Evolutionary conservation across 2,888 invertebrate species (phyloP).

Genomic region (Drosophila pseudotalamancana): DNA sequence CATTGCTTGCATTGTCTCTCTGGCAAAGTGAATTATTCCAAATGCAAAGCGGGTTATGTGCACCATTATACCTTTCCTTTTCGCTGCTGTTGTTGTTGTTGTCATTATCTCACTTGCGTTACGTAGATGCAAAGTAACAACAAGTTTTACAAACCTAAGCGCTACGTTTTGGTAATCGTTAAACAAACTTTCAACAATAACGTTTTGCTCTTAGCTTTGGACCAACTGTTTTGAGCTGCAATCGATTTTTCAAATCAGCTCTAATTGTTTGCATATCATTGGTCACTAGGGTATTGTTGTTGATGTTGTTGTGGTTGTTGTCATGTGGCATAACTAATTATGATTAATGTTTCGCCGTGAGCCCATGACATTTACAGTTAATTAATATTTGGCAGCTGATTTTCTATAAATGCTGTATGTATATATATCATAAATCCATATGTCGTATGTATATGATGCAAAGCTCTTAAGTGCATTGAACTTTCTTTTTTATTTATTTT

Average conservation of each 20-base stretch:
- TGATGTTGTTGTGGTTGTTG: slow-evolving; percentile 38
- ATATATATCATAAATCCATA: neutral
- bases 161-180: slow-evolving; percentile 69
- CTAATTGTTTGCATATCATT: slow-evolving; percentile 77
- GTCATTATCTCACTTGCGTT: slow-evolving; percentile 63
- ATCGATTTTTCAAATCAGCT: slow-evolving; percentile 71
- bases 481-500: slow-evolving; percentile 29
- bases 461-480: slow-evolving; percentile 60
- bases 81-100: slow-evolving; percentile 13
- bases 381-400: slow-evolving; percentile 55
- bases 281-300: slow-evolving; percentile 31
- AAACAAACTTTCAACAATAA: slow-evolving; percentile 71
- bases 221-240: slow-evolving; percentile 34
- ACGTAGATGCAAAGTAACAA: slow-evolving; percentile 51
- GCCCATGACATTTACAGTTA: slow-evolving; percentile 75
- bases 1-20: slow-evolving; percentile 47
- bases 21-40: slow-evolving; percentile 57
- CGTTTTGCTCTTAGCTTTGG: slow-evolving; percentile 54
- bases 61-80: slow-evolving; percentile 62
- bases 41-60: slow-evolving; percentile 62
- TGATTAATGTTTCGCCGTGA: slow-evolving; percentile 69
- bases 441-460: slow-evolving; percentile 26
- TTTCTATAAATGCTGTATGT: neutral
- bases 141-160: slow-evolving; percentile 50
- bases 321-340: slow-evolving; percentile 79